Evolutionary conservation across 64 coral and sea anemone species (phyloP), one percentile per base, ranked within the genome.

Genomic region (Montipora efflorescens): DNA sequence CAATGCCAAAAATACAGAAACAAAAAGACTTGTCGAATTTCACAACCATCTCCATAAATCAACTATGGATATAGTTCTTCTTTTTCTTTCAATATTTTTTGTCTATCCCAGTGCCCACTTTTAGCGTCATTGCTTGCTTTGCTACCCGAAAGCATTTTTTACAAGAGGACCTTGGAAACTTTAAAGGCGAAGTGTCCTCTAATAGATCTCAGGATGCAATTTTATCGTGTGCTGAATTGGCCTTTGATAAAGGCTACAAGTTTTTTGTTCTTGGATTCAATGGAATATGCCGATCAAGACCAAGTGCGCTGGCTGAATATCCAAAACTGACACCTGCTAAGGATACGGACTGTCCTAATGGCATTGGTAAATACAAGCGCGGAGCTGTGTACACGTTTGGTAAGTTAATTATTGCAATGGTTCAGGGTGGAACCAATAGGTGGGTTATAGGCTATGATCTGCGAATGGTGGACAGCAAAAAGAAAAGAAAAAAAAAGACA

Each of bases 231-330:
- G n/a, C 51, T 23, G 48, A 61, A 10, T 47, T 92, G 13, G 55
- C 82, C 0, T 77, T 76, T 22, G 72, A 59, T 2, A 71, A 74
- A 51, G 67, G 72, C 6, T 92, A 75, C 71, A 92, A 47, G 52
- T 87, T 77, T 18, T 92, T 92, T 77, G 81, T 81, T 12, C 4
- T 92, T 6, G 91, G 81, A 14, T 25, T 67, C 36, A 85, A 92
- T 66, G 91, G 91, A 0, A 77, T 18, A 36, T 92, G 91, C 48
- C 83, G 75, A 8, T 89, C 68, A 14, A 53, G 75, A 5, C 45
- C 66, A 16, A 57, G 46, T 21, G 49, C 84, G 9, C 21, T 5
- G 1, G 13, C 58, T 1, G 55, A 82, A 20, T 82, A 82, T 16
- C 57, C 12, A 11, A 44, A 15, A 20, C 44, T 15, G 57, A 14